Evolutionary conservation across 2,797 vertebrate species (phyloP), one percentile per base, ranked within the genome.

Genomic region (Meriones psammophilus): DNA sequence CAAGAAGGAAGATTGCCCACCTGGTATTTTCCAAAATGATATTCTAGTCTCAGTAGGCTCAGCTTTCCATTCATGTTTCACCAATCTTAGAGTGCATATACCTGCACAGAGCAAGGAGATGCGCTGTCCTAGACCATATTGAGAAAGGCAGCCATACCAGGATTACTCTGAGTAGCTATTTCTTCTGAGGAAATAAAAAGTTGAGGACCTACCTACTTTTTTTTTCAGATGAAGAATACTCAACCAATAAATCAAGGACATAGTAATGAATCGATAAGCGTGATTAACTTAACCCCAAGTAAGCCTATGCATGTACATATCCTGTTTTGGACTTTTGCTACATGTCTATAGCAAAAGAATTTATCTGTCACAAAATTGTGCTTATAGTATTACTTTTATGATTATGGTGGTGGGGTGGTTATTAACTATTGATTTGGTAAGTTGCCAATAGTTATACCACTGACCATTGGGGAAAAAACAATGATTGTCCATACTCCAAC

Each of bases 291-390:
- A 46, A 46, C 17, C 74, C 30, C 5, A 76, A 86, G 54, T 89
- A 93, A 77, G 3, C 4, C 89, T 66, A n/a, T 15, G 1, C 56
- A 50, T 26, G 17, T 12, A n/a, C 56, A 1, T 88, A 17, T 28
- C 76, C 58, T 39, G 74, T 60, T 89, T 86, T 71, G 33, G 14
- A 36, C 12, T 42, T 62, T 6, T 81, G 66, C 1, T 77, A 0
- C 4, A 77, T 62, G 93, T 79, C 30, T 92, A 58, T 28, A 91
- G n/a, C 13, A 86, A 69, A 91, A 91, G 0, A 13, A 94, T 86
- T 84, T 73, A 66, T 87, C 3, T 50, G 17, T 78, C 42, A 10
- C 12, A 79, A 89, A 92, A 22, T 10, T 74, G 87, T 64, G 17
- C 2, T 26, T 30, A 64, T 14, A 50, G 39, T 5, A n/a, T 33